phyloP scores from a whole-genome alignment of 2,888 invertebrate species.

The Callinectes sapidus region DNA sequence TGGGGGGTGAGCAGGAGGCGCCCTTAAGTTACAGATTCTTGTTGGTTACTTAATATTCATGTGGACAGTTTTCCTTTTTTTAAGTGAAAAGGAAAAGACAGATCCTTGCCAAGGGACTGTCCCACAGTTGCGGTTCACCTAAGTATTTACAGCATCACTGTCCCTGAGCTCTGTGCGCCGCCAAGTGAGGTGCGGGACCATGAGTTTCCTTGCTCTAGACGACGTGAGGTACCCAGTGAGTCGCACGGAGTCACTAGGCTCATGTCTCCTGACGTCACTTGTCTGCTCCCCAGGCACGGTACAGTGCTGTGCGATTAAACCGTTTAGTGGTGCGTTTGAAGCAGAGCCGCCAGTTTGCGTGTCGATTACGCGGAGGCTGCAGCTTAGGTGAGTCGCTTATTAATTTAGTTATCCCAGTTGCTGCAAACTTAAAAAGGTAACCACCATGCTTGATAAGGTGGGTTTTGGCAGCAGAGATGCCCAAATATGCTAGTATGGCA shows the following conservation, averaged over 20 bases:
- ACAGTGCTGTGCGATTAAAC: not conserved
- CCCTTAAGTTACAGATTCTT: not conserved
- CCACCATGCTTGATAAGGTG: not conserved
- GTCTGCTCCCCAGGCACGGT: not conserved
- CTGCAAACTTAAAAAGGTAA: not conserved
- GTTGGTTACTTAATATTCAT: not conserved
- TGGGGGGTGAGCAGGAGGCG: too few relatives aligned
- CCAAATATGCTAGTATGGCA: not conserved
- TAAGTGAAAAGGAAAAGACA: not conserved
- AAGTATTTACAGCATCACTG: not conserved
- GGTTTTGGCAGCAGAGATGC: not conserved
- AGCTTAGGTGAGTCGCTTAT: conserved; percentile 3
- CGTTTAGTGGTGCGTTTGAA: conserved; percentile 5
- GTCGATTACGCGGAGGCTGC: conserved; percentile 19
- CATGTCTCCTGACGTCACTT: conserved; percentile 14
- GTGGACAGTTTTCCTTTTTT: not conserved
- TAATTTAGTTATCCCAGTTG: not conserved
- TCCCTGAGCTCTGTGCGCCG: not conserved
- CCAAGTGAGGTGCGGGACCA: not conserved
- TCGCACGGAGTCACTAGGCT: not conserved
- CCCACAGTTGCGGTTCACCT: not conserved
- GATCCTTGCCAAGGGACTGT: not conserved
- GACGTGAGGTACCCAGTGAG: not conserved
- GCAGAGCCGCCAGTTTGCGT: conserved; percentile 9
- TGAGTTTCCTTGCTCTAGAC: not conserved